Evolutionary conservation across 1,140 invertebrate species (phyloP), one percentile per base, ranked within the genome.

Genomic region (Oedothorax gibbosus): DNA sequence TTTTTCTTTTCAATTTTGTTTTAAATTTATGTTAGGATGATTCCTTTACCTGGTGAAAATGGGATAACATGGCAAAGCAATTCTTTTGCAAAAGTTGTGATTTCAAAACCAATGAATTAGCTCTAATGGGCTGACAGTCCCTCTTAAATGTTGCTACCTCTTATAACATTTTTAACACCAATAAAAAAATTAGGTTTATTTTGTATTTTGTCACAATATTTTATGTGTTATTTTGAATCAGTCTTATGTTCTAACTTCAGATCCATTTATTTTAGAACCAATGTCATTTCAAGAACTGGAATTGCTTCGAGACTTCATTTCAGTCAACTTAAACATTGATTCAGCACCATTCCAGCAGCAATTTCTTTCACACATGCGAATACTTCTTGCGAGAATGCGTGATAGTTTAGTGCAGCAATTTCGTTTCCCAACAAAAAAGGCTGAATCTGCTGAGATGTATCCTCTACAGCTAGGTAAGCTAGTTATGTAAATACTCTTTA

Each of bases 291-390:
- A 62, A 21, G 73, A 62, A 15, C 20, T 85, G 65, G 21, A 53
- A 51, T 14, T 78, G 6, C 10, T 85, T 7, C 21, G 51, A 18
- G 65, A 78, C 5, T 85, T 85, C 51, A 69, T 85, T 7, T 2
- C 0, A 3, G 64, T 9, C 11, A 85, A 85, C 64, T n/a, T 85
- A 12, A 85, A 85, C 49, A 65, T 85, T n/a, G 83, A 85, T 78
- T 77, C 73, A 50, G 60, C 73, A 62, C 6, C 75, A 14, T 85
- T 85, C 72, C 73, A 85, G 11, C 83, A 85, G 9, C 18, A 50
- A 7, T 18, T 85, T 7, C 18, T 85, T 14, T 50, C 83, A 10
- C 83, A 85, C 21, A 35, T 85, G 12, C 51, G 66, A 50, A 71
- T 21, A 10, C 65, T 85, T 9, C n/a, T 85, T 9, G 66, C 77